Conservation (phyloP, 1,140 invertebrate species). For the Rhopalosiphum padi region DNA sequence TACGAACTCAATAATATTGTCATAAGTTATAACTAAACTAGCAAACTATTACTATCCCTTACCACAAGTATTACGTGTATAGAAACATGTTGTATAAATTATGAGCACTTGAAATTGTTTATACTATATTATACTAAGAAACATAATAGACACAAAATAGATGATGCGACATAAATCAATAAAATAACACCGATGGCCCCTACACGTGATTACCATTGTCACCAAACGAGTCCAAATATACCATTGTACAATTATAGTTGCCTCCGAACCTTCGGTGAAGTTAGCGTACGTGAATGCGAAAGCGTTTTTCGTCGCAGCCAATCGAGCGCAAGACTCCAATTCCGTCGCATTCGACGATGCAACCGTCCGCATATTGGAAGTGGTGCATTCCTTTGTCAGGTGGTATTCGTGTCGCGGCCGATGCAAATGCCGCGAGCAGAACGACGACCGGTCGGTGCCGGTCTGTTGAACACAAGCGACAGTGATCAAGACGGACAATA, state of each 20-base stretch:
- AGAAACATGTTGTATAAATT: no score
- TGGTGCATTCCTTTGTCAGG: conserved; percentile 20
- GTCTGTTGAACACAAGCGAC: neutral
- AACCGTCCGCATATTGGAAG: neutral
- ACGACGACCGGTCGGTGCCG: neutral
- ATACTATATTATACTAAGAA: no score
- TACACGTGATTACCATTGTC: no score
- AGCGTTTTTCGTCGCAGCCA: neutral
- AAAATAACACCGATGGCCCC: no score
- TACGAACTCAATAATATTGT: no score
- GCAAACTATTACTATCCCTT: no score
- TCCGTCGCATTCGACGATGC: neutral
- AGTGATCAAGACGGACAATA: neutral
- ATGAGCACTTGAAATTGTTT: no score
- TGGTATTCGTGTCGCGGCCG: neutral
- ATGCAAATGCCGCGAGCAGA: neutral
- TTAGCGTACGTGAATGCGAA: conserved; percentile 36
- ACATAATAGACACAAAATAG: no score
- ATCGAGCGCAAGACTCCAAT: neutral
- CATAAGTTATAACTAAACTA: no score
- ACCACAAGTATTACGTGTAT: no score
- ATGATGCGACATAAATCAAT: no score
- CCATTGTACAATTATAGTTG: neutral
- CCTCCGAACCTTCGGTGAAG: neutral
- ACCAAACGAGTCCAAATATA: neutral